Base-by-base conservation (phyloP, 2,888 invertebrate genomes). In the Syrphus vitripennis region DNA sequence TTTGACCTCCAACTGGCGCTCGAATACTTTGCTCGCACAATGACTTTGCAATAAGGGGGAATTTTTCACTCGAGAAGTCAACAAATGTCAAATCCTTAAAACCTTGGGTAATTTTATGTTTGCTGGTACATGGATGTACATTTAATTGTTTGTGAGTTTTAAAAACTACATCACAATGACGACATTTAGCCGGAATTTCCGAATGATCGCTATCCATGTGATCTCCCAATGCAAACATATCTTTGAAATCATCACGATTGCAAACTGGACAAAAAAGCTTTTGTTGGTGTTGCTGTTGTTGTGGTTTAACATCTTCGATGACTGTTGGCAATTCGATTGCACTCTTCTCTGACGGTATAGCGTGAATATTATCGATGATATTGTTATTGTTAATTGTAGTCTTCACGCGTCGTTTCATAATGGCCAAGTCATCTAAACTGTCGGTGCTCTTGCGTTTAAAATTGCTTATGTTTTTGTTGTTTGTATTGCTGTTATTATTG, bases 61-160 rank as follows among this genome's bases (percentile, higher is more conserved):
- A 97, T 90, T 97, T 97, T 88, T 95, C 94, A 80, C 95, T 95
- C 0, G 97, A 95, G 90, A 97, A 97, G 90, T 97, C 97, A n/a
- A 96, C 94, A 90, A 95, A 96, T 2, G 95, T 95, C 72, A 95
- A 92, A 91, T 97, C 96, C 88, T 95, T 94, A 91, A 95, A 96
- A 16, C 95, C 95, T 1, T 94, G 89, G 4, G 88, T 89, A 9
- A 90, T 87, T 14, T 90, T 88, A 88, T 89, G 48, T 31, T 87
- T 91, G 0, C 93, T 94, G 88, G 94, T 94, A 89, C 94, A 94
- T 53, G 95, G 94, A 91, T 97, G 97, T 42, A 95, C 93, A 89
- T 95, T 95, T 83, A 96, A 94, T 5, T 95, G 94, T 79, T 95
- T 95, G 87, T 95, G 94, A 53, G 95, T 96, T 88, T 95, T 95